Conservation (phyloP, 2,888 invertebrate genomes). For the Timandra comae region DNA sequence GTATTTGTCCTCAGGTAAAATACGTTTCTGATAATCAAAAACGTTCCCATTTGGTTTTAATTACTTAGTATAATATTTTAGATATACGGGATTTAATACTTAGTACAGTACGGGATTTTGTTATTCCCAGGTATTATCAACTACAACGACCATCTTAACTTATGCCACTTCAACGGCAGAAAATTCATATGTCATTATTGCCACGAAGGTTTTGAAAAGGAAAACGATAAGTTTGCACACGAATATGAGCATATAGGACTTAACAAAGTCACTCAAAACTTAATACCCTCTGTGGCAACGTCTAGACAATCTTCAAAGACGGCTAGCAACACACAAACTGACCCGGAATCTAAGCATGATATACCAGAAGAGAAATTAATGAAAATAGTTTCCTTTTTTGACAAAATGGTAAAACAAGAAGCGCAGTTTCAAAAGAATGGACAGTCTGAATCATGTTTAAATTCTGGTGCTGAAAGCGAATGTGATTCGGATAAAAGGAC, state of each 20-base stretch:
- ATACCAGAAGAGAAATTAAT: conserved; percentile 57
- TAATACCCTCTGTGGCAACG: conserved; percentile 16
- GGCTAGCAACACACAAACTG: conserved; percentile 50
- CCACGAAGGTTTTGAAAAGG: conserved; percentile 56
- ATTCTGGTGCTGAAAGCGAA: conserved; percentile 9
- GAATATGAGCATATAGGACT: conserved; percentile 64
- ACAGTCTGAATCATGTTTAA: too few relatives aligned
- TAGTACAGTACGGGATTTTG: neutral
- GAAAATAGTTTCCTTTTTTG: conserved; percentile 64
- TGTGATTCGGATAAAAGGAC: conserved; percentile 21
- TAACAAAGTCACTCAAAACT: conserved; percentile 29
- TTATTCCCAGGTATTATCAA: conserved; percentile 57
- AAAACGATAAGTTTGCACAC: conserved; percentile 44
- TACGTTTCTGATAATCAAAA: too few relatives aligned
- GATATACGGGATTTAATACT: too few relatives aligned
- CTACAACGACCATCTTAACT: conserved; percentile 64
- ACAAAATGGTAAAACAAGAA: conserved; percentile 48
- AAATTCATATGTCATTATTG: conserved; percentile 57
- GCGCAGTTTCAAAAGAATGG: too few relatives aligned
- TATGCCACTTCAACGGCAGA: conserved; percentile 53
- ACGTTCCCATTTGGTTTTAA: too few relatives aligned
- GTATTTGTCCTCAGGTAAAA: too few relatives aligned
- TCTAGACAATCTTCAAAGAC: conserved; percentile 25
- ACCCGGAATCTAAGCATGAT: conserved; percentile 33
- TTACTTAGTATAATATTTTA: too few relatives aligned